Conservation (phyloP, 2,888 invertebrate species). For the Andrena fulva region DNA sequence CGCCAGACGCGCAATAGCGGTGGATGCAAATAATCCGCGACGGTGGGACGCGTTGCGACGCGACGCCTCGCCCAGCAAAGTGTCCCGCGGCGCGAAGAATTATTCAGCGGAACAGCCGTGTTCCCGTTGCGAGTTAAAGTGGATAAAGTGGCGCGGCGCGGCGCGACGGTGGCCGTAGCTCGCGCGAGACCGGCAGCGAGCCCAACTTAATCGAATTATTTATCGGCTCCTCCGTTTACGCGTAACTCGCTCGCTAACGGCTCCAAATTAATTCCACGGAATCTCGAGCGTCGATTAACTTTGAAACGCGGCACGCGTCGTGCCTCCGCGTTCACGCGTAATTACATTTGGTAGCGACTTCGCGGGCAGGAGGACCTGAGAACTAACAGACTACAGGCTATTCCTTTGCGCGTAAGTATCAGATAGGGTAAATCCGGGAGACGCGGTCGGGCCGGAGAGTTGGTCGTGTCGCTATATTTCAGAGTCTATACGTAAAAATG, state of each 20-base stretch:
- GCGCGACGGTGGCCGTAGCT: background rate
- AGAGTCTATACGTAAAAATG: too few relatives aligned
- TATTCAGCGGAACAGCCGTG: constrained; percentile 33
- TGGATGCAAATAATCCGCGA: constrained; percentile 34
- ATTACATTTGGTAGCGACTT: background rate
- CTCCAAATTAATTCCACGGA: constrained; percentile 48
- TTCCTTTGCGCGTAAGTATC: background rate
- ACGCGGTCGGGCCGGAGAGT: too few relatives aligned
- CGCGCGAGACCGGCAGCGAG: background rate
- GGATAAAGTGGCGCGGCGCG: constrained; percentile 33
- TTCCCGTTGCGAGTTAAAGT: constrained; percentile 30
- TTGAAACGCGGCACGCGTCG: constrained; percentile 10
- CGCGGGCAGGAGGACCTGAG: too few relatives aligned
- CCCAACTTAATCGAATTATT: constrained; percentile 51
- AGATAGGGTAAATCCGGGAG: too few relatives aligned
- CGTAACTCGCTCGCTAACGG: constrained; percentile 23
- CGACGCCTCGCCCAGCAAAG: background rate
- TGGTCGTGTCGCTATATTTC: too few relatives aligned
- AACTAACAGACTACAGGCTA: too few relatives aligned
- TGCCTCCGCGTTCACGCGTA: background rate
- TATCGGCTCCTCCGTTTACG: constrained; percentile 38
- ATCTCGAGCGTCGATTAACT: constrained; percentile 31
- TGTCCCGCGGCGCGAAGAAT: constrained; percentile 40
- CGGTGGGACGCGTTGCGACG: constrained; percentile 19
- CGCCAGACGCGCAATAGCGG: constrained; percentile 1